Conservation (phyloP, 2,797 vertebrate genomes). For the Enteromius unitaeniatus region DNA sequence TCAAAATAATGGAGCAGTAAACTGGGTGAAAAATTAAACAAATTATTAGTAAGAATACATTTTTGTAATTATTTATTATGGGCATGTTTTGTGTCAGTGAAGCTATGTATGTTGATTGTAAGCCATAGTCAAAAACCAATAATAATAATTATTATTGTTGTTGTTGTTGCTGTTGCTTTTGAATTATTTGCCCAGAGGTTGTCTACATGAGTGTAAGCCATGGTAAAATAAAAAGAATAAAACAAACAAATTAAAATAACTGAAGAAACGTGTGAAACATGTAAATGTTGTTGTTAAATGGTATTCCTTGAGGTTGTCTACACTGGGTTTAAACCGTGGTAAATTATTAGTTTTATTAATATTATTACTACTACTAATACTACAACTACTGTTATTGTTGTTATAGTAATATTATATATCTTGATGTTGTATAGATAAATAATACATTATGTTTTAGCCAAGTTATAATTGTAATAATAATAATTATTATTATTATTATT, state of each 20-base stretch:
- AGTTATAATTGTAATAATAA: background rate
- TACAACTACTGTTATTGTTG: background rate
- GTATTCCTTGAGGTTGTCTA: background rate
- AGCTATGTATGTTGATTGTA: background rate
- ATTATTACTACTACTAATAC: background rate
- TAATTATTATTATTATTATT: background rate
- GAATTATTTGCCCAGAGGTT: background rate
- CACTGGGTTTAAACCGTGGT: background rate
- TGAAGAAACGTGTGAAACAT: too few relatives aligned
- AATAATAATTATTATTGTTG: background rate
- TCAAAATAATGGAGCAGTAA: slow-evolving; percentile 12
- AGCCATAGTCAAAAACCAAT: background rate
- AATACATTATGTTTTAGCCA: background rate
- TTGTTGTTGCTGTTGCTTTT: background rate
- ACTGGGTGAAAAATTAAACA: background rate
- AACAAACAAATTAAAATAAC: background rate
- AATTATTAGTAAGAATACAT: background rate
- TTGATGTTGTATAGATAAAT: background rate
- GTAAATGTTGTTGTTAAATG: background rate
- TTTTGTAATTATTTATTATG: too few relatives aligned
- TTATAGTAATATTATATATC: background rate
- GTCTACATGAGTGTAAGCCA: background rate
- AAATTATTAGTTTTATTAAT: background rate
- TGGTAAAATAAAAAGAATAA: background rate
- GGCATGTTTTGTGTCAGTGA: background rate